Conservation (phyloP, 2,888 invertebrate species). For the Lasioglossum leucozonium region DNA sequence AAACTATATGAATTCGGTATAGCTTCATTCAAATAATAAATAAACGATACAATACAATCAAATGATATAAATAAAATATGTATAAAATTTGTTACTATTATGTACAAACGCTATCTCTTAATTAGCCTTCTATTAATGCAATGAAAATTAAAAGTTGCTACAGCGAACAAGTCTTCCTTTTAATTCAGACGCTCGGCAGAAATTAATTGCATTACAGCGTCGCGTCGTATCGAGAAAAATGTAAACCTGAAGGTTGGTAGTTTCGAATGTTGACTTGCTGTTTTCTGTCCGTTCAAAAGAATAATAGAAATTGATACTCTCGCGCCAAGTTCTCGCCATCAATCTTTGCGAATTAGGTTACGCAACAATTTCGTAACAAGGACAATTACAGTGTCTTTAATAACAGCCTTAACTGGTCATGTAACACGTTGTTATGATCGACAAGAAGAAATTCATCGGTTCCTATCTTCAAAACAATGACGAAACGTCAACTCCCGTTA, state of each 20-base stretch:
- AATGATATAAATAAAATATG: background rate
- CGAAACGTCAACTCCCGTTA: background rate
- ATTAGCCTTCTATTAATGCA: background rate
- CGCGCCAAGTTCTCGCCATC: background rate
- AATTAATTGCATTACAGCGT: background rate
- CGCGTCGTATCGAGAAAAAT: background rate
- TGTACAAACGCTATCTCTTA: background rate
- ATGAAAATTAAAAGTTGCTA: background rate
- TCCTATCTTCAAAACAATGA: background rate
- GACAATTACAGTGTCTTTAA: background rate
- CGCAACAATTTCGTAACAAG: background rate
- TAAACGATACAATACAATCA: background rate
- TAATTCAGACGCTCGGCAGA: background rate
- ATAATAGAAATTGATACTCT: background rate
- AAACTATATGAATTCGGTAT: no score
- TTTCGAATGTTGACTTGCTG: background rate
- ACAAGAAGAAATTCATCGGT: background rate
- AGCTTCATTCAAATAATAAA: background rate
- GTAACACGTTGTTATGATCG: background rate
- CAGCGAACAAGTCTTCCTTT: background rate
- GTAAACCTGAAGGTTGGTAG: background rate
- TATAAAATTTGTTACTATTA: background rate
- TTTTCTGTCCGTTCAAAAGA: background rate
- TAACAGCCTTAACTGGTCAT: background rate
- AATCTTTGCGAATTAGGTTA: background rate